Evolutionary conservation across 1,140 invertebrate genomes (phyloP).

Genomic region (Chironomus tepperi): DNA sequence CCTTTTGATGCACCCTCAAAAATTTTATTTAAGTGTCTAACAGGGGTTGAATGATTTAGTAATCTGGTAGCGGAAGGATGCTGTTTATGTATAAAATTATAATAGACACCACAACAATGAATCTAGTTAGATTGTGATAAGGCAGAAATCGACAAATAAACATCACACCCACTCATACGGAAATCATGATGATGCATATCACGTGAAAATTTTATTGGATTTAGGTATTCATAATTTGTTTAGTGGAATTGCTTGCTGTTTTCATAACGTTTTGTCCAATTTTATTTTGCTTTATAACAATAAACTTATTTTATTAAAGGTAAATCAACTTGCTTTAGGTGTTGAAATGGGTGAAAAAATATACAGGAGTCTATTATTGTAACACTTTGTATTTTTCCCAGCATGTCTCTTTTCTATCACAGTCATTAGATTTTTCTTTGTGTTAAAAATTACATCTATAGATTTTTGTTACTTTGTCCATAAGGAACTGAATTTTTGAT

Average conservation of each 20-base stretch:
- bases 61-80: not conserved
- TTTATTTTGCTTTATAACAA: no score
- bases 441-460: not conserved
- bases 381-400: not conserved
- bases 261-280: no score
- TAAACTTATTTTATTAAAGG: no score
- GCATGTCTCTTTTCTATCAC: not conserved
- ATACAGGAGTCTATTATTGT: no score
- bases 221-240: not conserved
- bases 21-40: not conserved
- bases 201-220: not conserved
- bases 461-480: not conserved
- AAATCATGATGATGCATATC: not conserved
- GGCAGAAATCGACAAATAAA: not conserved
- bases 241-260: no score
- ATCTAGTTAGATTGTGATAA: slow-evolving; percentile 3
- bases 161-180: not conserved
- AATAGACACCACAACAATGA: not conserved
- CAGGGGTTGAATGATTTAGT: not conserved
- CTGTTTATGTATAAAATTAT: not conserved
- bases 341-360: not conserved
- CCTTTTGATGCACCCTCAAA: not conserved
- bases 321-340: not conserved
- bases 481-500: not conserved
- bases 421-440: not conserved